phyloP scores from a whole-genome alignment of 2,888 invertebrate species.

The Crocallis elinguaria region DNA sequence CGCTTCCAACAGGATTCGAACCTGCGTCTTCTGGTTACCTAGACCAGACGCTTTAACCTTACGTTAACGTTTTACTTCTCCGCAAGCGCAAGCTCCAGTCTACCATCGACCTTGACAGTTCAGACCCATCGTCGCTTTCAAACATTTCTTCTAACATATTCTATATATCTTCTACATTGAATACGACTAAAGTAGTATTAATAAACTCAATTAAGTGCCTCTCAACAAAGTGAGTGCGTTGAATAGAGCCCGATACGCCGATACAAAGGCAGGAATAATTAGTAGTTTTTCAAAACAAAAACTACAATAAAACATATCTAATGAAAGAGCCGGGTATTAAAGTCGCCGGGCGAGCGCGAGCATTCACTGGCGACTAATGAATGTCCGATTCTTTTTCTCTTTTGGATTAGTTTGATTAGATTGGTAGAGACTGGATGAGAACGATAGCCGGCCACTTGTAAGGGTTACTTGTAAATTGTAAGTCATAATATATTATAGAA shows the following conservation, averaged over 20 bases:
- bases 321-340: slow-evolving; percentile 51
- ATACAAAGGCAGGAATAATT: slow-evolving; percentile 55
- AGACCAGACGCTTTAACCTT: too few relatives aligned
- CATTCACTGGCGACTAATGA: slow-evolving; percentile 81
- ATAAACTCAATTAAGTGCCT: slow-evolving; percentile 25
- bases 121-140: too few relatives aligned
- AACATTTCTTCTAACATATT: too few relatives aligned
- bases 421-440: slow-evolving; percentile 40
- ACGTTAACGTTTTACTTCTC: too few relatives aligned
- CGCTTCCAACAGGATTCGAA: too few relatives aligned
- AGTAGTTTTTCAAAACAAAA: slow-evolving; percentile 65
- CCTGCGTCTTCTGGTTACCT: too few relatives aligned
- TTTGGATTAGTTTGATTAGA: slow-evolving; percentile 35
- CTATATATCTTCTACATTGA: too few relatives aligned
- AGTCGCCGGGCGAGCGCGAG: slow-evolving; percentile 54
- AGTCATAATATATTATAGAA: too few relatives aligned
- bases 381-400: slow-evolving; percentile 59
- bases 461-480: too few relatives aligned
- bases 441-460: too few relatives aligned
- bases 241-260: slow-evolving; percentile 40
- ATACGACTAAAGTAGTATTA: slow-evolving; percentile 9
- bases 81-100: too few relatives aligned
- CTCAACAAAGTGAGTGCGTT: slow-evolving; percentile 21
- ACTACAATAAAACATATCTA: slow-evolving; percentile 52
- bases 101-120: too few relatives aligned